Percentiles rank a stretch among this genome's conserved stretches.
Evolutionary conservation across 2,113 vertebrate species (phyloP).

Genomic region (Phyllostomus hastatus): DNA sequence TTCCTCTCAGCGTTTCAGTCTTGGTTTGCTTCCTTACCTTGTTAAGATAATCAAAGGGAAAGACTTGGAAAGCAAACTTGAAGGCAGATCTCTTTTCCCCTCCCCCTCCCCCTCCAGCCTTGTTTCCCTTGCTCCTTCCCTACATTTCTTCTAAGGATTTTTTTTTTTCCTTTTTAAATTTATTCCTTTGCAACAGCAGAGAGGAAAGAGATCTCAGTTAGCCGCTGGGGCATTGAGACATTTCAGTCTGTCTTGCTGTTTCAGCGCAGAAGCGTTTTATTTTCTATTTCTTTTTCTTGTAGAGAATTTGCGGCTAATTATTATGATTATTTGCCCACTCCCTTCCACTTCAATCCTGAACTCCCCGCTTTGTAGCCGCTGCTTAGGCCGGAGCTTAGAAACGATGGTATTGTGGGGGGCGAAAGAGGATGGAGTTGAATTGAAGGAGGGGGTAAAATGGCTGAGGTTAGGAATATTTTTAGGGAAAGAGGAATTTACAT

Average conservation of each 20-base stretch:
- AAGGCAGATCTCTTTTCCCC: conserved; percentile 60
- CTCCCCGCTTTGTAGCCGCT: conserved; percentile 61
- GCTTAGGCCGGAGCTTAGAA: conserved; percentile 64
- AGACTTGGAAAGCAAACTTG: conserved; percentile 73
- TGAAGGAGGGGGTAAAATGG: conserved; percentile 69
- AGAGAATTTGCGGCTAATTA: conserved; percentile 66
- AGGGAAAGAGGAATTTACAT: conserved; percentile 80
- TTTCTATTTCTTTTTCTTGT: conserved; percentile 42
- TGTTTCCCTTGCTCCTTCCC: conserved; percentile 78
- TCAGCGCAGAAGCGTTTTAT: conserved; percentile 58
- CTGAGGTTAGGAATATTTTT: conserved; percentile 75
- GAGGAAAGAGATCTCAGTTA: conserved; percentile 41
- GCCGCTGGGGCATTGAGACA: conserved; percentile 37
- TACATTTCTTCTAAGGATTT: conserved; percentile 55
- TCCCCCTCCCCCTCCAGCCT: conserved; percentile 88
- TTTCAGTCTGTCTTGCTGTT: conserved; percentile 36
- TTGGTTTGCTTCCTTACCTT: conserved; percentile 12
- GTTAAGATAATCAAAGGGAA: conserved; percentile 57
- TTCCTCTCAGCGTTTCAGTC: background rate
- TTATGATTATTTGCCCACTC: conserved; percentile 68
- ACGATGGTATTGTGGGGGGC: conserved; percentile 51
- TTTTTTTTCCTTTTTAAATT: conserved; percentile 64
- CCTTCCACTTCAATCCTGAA: conserved; percentile 65
- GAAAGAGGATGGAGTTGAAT: conserved; percentile 66
- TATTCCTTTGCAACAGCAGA: conserved; percentile 50